A percentile compares a stretch with the other conserved stretches of the same genome.
Evolutionary conservation across 2,888 invertebrate species (phyloP).

Genomic region (Noctua pronuba): DNA sequence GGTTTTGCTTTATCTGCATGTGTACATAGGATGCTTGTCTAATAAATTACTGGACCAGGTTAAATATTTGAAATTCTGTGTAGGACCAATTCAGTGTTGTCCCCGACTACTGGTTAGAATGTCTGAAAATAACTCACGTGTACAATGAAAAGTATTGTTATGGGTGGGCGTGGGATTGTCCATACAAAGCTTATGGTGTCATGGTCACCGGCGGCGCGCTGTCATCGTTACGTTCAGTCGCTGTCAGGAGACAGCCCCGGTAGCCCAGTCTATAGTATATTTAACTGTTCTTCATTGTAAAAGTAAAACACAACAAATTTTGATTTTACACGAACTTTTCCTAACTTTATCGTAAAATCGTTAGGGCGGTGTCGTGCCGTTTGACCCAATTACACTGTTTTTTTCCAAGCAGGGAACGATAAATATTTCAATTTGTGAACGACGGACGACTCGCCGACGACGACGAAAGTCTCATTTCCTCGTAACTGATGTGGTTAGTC

Average conservation of each 20-base stretch:
- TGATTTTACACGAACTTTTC: conserved; percentile 54
- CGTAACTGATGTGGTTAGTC: conserved; percentile 47
- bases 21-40: conserved; percentile 35
- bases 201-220: conserved; percentile 70
- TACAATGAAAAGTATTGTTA: conserved; percentile 44
- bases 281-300: conserved; percentile 51
- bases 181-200: conserved; percentile 74
- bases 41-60: conserved; percentile 23
- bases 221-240: conserved; percentile 78
- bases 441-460: conserved; percentile 32
- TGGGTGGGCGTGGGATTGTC: conserved; percentile 70
- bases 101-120: neutral
- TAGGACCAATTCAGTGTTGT: neutral
- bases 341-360: conserved; percentile 49
- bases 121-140: conserved; percentile 22
- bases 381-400: conserved; percentile 68
- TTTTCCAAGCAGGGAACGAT: conserved; percentile 48
- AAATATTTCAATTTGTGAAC: conserved; percentile 67
- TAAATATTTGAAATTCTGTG: conserved; percentile 21
- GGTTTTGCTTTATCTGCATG: conserved; percentile 51
- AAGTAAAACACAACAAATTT: conserved; percentile 54
- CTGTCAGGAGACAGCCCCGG: conserved; percentile 65
- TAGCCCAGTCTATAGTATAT: conserved; percentile 59
- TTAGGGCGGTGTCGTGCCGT: conserved; percentile 57
- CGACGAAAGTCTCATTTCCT: conserved; percentile 44